Conservation (phyloP, 1,140 invertebrate genomes). For the Heliconius hewitsoni region DNA sequence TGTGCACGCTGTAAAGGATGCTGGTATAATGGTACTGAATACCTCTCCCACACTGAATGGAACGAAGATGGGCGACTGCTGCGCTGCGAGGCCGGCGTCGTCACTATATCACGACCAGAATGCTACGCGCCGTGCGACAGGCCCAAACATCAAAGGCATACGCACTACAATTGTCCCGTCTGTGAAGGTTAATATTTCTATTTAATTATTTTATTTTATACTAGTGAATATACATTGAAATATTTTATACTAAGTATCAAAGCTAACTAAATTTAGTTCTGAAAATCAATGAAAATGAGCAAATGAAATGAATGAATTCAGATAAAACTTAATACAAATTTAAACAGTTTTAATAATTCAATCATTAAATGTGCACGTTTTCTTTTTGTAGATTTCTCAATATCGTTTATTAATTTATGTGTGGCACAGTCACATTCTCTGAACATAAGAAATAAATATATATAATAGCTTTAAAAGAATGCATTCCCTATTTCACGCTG, state of each 20-base stretch:
- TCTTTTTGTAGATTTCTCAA: no score
- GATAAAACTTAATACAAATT: no score
- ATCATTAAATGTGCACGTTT: no score
- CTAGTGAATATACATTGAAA: neutral
- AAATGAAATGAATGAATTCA: no score
- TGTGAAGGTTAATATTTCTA: slow-evolving; percentile 82
- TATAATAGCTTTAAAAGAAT: slow-evolving; percentile 61
- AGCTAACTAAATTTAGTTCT: no score
- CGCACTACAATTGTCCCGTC: slow-evolving; percentile 88
- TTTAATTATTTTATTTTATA: neutral
- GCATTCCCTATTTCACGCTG: slow-evolving; percentile 65
- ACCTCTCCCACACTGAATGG: slow-evolving; percentile 90
- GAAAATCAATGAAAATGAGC: no score
- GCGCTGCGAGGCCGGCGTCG: slow-evolving; percentile 90
- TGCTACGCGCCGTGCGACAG: slow-evolving; percentile 90
- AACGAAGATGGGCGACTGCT: slow-evolving; percentile 87
- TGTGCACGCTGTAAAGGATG: slow-evolving; percentile 84
- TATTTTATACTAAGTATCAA: no score
- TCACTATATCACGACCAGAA: slow-evolving; percentile 88
- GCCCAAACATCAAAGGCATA: slow-evolving; percentile 86
- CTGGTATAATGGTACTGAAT: slow-evolving; percentile 85
- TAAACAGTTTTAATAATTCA: no score
- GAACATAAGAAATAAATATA: slow-evolving; percentile 49
- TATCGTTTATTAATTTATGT: neutral
- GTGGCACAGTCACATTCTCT: slow-evolving; percentile 17